Conservation (phyloP, 1,140 invertebrate species). For the Drosophila pseudoobscura region DNA sequence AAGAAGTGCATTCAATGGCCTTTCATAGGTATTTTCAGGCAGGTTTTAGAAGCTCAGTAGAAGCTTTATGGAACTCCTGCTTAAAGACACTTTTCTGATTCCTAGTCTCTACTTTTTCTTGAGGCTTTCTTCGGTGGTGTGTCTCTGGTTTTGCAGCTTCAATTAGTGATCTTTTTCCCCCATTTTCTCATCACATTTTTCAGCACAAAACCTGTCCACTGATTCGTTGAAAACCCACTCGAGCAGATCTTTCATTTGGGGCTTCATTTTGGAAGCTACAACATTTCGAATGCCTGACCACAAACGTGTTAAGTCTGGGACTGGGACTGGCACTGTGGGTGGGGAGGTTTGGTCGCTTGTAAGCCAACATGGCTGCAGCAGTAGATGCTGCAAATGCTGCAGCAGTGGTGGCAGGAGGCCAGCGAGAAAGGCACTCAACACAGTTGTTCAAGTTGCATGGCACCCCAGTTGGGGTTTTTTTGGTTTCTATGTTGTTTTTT, state of each 20-base stretch:
- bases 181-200: no score
- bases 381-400: slow-evolving; percentile 21
- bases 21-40: no score
- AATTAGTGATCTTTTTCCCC: no score
- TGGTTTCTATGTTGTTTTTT: neutral
- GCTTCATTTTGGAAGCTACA: neutral
- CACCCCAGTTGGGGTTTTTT: slow-evolving; percentile 18
- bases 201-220: no score
- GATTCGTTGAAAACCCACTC: neutral
- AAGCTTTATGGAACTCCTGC: no score
- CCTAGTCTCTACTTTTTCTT: no score
- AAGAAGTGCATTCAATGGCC: no score
- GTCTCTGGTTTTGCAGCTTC: no score
- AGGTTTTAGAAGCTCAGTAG: no score
- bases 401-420: neutral
- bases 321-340: no score
- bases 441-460: slow-evolving; percentile 41
- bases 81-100: no score
- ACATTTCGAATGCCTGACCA: slow-evolving; percentile 14
- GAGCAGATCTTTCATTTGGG: slow-evolving; percentile 7
- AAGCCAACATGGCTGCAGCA: slow-evolving; percentile 33
- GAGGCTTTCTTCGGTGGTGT: no score
- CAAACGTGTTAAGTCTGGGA: slow-evolving; percentile 44
- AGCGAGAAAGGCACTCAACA: slow-evolving; percentile 27
- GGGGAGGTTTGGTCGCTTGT: slow-evolving; percentile 6